Conservation (phyloP, 2,888 invertebrate genomes). For the Tetropium fuscum region DNA sequence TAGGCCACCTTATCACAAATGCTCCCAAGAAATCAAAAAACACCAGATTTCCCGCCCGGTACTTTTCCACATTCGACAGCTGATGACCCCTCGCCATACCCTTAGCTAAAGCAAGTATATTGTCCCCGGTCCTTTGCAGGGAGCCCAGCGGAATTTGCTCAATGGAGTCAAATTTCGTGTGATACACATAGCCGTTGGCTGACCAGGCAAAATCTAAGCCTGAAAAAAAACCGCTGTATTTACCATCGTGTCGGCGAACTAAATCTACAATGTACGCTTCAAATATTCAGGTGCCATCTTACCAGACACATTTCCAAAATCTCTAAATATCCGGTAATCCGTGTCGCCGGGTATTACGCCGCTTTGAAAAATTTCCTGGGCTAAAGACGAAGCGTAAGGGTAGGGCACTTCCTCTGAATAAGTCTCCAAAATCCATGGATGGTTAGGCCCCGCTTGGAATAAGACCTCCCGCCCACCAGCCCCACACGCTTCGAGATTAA, state of each 20-base stretch:
- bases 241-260: not conserved
- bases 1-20: constrained; percentile 77
- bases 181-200: constrained; percentile 93
- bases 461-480: constrained; percentile 89
- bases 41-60: constrained; percentile 72
- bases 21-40: constrained; percentile 88
- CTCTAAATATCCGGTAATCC: constrained; percentile 90
- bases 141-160: constrained; percentile 83
- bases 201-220: constrained; percentile 94
- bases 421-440: constrained; percentile 77
- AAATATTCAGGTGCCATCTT: constrained; percentile 34
- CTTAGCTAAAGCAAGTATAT: constrained; percentile 81
- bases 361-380: constrained; percentile 91
- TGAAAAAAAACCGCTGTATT: constrained; percentile 62
- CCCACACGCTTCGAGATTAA: constrained; percentile 91
- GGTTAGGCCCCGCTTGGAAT: constrained; percentile 86
- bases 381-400: constrained; percentile 86
- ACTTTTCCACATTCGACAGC: constrained; percentile 64
- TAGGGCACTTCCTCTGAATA: constrained; percentile 83
- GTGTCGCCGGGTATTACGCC: constrained; percentile 94
- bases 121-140: constrained; percentile 91
- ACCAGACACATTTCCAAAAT: constrained; percentile 89
- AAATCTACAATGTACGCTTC: not conserved
- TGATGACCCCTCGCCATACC: constrained; percentile 73
- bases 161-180: constrained; percentile 87